Percentiles rank a stretch among this genome's conserved stretches.
phyloP scores from a whole-genome alignment of 2,888 invertebrate species.

The Allophyes oxyacanthae region DNA sequence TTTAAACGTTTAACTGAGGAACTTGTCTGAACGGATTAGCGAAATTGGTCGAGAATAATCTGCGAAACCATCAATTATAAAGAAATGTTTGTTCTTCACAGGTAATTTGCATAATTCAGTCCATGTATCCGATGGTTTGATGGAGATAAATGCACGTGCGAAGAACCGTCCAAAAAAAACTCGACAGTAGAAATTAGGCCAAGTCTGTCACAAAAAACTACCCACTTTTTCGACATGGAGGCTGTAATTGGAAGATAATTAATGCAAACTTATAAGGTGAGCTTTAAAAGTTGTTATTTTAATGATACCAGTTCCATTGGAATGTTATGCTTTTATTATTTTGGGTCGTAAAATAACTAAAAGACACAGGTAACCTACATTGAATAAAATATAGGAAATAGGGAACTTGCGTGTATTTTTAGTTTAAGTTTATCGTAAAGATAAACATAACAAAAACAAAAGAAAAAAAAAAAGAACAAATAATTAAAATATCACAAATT shows the following conservation, averaged over 20 bases:
- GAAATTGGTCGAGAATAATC: constrained; percentile 22
- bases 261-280: constrained; percentile 46
- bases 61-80: constrained; percentile 46
- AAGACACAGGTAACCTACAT: too few relatives aligned
- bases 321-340: background rate
- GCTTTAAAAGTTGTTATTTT: constrained; percentile 21
- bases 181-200: constrained; percentile 75
- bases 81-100: constrained; percentile 55
- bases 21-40: constrained; percentile 24
- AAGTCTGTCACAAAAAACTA: constrained; percentile 71
- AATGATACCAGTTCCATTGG: constrained; percentile 2
- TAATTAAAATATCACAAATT: too few relatives aligned
- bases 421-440: too few relatives aligned
- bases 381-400: too few relatives aligned
- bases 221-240: constrained; percentile 65
- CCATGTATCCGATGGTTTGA: constrained; percentile 67
- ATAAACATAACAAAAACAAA: too few relatives aligned
- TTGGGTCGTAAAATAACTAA: background rate
- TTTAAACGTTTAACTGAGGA: constrained; percentile 17
- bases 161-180: constrained; percentile 68
- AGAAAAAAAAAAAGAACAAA: too few relatives aligned
- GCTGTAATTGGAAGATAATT: constrained; percentile 66
- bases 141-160: constrained; percentile 79
- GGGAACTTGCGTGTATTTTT: too few relatives aligned
- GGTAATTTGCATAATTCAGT: constrained; percentile 70